Percentiles rank a stretch among this genome's conserved stretches.
phyloP scores from a whole-genome alignment of 2,113 vertebrate genomes.

The Mesoclemmys tuberculata region DNA sequence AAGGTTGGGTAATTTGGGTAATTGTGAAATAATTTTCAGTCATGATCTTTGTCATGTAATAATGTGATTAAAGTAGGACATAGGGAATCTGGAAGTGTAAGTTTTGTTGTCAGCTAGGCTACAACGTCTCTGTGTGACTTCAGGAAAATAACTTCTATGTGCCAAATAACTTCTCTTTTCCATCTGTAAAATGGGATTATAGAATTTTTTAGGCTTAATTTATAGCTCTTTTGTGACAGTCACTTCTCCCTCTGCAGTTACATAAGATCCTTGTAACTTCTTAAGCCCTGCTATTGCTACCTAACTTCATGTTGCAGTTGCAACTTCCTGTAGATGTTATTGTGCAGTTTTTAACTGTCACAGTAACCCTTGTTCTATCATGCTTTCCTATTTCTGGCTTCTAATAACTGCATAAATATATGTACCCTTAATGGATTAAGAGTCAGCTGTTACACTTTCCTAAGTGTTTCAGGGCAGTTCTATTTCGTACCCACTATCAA shows the following conservation, averaged over 20 bases:
- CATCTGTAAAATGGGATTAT: neutral
- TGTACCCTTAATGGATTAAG: neutral
- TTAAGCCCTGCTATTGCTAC: neutral
- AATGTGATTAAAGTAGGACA: neutral
- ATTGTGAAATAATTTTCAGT: neutral
- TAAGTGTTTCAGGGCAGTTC: neutral
- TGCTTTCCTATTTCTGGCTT: neutral
- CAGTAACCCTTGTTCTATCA: neutral
- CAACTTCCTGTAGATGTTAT: neutral
- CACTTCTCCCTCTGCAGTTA: neutral
- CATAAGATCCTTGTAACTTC: neutral
- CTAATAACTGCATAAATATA: neutral
- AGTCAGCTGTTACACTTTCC: neutral
- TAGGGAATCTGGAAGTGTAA: neutral
- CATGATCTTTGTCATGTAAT: neutral
- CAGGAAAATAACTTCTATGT: neutral
- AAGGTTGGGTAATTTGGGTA: neutral
- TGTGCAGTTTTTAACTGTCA: neutral
- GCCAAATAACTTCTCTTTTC: neutral
- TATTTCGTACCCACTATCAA: neutral
- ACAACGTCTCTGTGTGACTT: neutral
- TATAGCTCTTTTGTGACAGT: neutral
- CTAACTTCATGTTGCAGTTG: neutral
- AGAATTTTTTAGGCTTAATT: neutral
- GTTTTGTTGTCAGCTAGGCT: accelerated